These are phyloP conservation scores for Heteromurus nitidus DNA, from an alignment of 2,888 invertebrate species.

Conservation along the genomic window DNA sequence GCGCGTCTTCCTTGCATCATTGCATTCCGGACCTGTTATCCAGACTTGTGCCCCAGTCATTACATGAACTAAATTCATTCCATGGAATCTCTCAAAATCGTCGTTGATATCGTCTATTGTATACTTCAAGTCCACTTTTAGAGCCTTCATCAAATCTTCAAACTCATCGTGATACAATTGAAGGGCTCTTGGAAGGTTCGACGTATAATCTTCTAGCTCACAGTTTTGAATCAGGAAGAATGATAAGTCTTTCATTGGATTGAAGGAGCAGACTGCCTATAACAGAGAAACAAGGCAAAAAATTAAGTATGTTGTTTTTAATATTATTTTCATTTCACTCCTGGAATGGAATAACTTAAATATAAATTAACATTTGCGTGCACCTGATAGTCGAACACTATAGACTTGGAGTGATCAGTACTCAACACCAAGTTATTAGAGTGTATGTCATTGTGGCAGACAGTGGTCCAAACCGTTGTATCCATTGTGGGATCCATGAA, in stretches of 20 bases:
- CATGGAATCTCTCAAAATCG: conserved; percentile 38
- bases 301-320: conserved; percentile 8
- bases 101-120: conserved; percentile 36
- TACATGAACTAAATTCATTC: conserved; percentile 42
- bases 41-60: conserved; percentile 56
- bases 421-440: conserved; percentile 57
- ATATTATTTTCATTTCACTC: background rate
- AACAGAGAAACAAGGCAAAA: background rate
- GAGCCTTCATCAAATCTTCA: background rate
- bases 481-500: conserved; percentile 4
- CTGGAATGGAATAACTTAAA: background rate
- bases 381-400: conserved; percentile 60
- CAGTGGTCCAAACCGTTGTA: background rate
- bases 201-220: conserved; percentile 15
- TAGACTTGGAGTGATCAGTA: background rate
- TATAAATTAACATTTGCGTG: background rate
- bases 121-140: conserved; percentile 41
- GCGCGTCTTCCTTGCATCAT: conserved; percentile 26
- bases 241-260: conserved; percentile 63
- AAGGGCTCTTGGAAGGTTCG: conserved; percentile 1
- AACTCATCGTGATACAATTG: conserved; percentile 51
- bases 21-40: conserved; percentile 35
- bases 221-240: conserved; percentile 63
- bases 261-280: conserved; percentile 48
- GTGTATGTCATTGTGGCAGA: conserved; percentile 60